Evolutionary conservation across 2,888 invertebrate genomes (phyloP), one percentile per base, ranked within the genome.

Genomic region (Pegoplata infirma): DNA sequence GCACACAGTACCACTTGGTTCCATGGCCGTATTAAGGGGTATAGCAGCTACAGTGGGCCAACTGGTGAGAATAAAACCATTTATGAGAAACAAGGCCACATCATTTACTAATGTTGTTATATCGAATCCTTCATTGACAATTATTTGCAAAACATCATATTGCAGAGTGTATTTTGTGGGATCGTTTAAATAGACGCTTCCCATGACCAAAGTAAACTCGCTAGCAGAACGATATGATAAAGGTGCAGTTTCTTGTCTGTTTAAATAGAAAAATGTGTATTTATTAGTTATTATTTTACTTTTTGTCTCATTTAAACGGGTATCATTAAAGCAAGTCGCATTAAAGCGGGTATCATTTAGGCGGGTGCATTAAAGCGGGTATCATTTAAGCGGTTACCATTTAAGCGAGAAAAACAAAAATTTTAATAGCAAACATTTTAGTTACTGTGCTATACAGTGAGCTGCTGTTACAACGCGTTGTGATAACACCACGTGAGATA

Each of bases 171-270:
- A 63, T 5, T 68, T 47, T 5, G 81, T 81, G n/a, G 14, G 51
- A 14, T 78, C 25, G 7, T 81, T 76, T 0, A 86, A 76, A 66
- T 83, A 82, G 0, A 81, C 58, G 5, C 83, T 82, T 4, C 86
- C 86, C 85, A 87, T 84, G 6, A 86, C 85, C 12, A 85, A 56
- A 4, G 77, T 81, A 23, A 82, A 84, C 16, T 84, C 82, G 7
- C 47, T 76, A 19, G 86, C 73, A 2, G 23, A 53, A 4, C 85
- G 83, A 67, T 73, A 83, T 4, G 51, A 21, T 44, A 81, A 47
- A 1, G 83, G 82, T 0, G 58, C 55, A 6, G 46, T 36, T 2
- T 63, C 53, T 5, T 73, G 58, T 40, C 84, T 84, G 40, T 32
- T 61, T 12, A 12, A 28, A 68, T 46, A n/a, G 14, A 14, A 7